Base-by-base conservation (phyloP, 1,140 invertebrate genomes). In the Hylyphantes graminicola region DNA sequence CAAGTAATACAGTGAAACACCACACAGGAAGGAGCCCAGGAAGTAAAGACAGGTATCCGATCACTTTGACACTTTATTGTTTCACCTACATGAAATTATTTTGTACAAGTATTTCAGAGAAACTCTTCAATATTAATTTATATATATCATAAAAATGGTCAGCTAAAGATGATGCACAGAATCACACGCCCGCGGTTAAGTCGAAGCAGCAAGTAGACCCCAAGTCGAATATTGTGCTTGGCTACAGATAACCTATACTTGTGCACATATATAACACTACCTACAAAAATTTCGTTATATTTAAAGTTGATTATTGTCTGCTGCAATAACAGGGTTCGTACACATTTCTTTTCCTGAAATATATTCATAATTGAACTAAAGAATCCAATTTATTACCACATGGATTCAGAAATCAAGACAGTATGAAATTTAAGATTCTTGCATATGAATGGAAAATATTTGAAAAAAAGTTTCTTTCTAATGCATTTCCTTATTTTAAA, bases 71-170 rank as follows among this genome's bases (percentile, higher is more conserved):
- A 81, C 79, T 81, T 81, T 81, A 81, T 81, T 80, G 54, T 70
- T 80, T 80, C 67, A 81, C 79, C 79, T 81, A 81, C 79, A 81
- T 73, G 68, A 81, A 81, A 64, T 19, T 57, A 67, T 78, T 78
- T 78, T 78, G 50, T 72, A 81, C 79, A 81, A 81, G 68, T 81
- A 59, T 63, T 81, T 81, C 67, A 73, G 68, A 81, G 65, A 81
- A 63, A 70, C 70, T 51, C 64, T 76, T 76, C n/a, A n/a, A 48
- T 48, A 61, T 61, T 17, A 61, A 57, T 21, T 78, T n/a, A 54
- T 81, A 73, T 81, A 73, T 81, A 73, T 73, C 68, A 73, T 81
- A 81, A 81, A 81, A 81, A 81, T 81, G 79, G 79, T 73, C 79
- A 81, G 79, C 79, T 81, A 81, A 73, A 78, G 68, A 73, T 73